Evolutionary conservation across 1,140 invertebrate species (phyloP).

Genomic region (Acromyrmex charruanus): DNA sequence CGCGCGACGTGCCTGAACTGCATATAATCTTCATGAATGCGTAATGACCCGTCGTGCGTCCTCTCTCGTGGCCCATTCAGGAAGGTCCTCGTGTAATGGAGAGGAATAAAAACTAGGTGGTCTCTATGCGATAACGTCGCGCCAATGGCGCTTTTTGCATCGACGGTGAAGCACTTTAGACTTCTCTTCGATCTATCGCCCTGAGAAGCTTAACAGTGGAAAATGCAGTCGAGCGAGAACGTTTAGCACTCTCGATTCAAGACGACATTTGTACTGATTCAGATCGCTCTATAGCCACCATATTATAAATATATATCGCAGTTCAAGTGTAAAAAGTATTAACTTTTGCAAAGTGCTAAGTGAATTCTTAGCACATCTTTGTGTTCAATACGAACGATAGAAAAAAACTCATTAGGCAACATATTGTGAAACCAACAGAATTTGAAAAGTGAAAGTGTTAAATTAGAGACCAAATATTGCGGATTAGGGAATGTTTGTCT

Average conservation of each 20-base stretch:
- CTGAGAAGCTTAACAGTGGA: slow-evolving; percentile 54
- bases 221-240: slow-evolving; percentile 65
- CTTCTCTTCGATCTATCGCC: slow-evolving; percentile 31
- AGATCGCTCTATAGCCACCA: slow-evolving; percentile 1
- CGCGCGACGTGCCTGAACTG: slow-evolving; percentile 78
- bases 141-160: slow-evolving; percentile 43
- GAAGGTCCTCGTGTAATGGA: slow-evolving; percentile 70
- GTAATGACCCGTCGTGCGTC: slow-evolving; percentile 73
- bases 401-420: neutral
- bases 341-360: neutral
- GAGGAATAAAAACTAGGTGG: slow-evolving; percentile 66
- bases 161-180: slow-evolving; percentile 40
- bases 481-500: slow-evolving; percentile 5
- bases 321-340: neutral
- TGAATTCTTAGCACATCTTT: neutral
- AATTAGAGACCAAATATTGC: slow-evolving; percentile 22
- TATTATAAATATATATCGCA: neutral
- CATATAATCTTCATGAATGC: slow-evolving; percentile 82
- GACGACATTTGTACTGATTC: slow-evolving; percentile 3
- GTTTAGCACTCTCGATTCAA: slow-evolving; percentile 41
- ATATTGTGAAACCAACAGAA: neutral
- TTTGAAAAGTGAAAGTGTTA: neutral
- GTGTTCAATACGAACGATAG: neutral
- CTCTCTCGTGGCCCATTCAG: slow-evolving; percentile 62
- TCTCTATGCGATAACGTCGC: slow-evolving; percentile 33